A percentile compares a stretch with the other conserved stretches of the same genome.
These are phyloP conservation scores for Trissoscelio sp. DNA, from an alignment of 2,888 invertebrate species.

Conservation along the genomic window DNA sequence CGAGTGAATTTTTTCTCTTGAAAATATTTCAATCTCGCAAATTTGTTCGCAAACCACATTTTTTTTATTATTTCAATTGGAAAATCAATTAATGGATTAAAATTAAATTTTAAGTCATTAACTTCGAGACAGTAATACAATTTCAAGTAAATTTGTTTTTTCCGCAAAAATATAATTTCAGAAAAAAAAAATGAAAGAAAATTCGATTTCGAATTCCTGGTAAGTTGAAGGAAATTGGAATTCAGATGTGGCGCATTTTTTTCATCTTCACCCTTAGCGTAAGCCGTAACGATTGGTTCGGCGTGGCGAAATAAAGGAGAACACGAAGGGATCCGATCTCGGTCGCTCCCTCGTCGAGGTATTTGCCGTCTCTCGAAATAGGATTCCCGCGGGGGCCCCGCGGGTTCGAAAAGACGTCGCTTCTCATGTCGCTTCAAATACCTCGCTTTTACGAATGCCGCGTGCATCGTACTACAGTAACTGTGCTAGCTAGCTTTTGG, in stretches of 20 bases:
- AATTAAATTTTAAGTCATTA: too few relatives aligned
- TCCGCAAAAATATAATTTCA: too few relatives aligned
- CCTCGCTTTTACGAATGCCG: background rate
- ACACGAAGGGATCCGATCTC: slow-evolving; percentile 32
- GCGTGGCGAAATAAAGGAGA: slow-evolving; percentile 19
- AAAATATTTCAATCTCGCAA: too few relatives aligned
- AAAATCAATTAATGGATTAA: too few relatives aligned
- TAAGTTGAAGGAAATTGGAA: slow-evolving; percentile 42
- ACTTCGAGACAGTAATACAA: too few relatives aligned
- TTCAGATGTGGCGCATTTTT: slow-evolving; percentile 23
- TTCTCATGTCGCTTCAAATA: slow-evolving; percentile 1
- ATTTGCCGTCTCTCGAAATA: slow-evolving; percentile 54
- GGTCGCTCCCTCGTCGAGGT: slow-evolving; percentile 11
- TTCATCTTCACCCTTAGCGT: slow-evolving; percentile 17
- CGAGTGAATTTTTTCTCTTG: too few relatives aligned
- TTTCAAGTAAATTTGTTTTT: too few relatives aligned
- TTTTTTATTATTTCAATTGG: too few relatives aligned
- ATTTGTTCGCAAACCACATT: too few relatives aligned
- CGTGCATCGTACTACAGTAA: too few relatives aligned
- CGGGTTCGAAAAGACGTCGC: slow-evolving; percentile 37
- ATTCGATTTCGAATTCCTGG: background rate
- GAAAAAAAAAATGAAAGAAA: background rate
- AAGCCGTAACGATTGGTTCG: slow-evolving; percentile 13
- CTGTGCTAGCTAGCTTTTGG: too few relatives aligned
- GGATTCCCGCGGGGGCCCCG: slow-evolving; percentile 53